These are phyloP conservation scores for Crocidura indochinensis DNA, from an alignment of 2,797 vertebrate genomes.

Conservation along the genomic window DNA sequence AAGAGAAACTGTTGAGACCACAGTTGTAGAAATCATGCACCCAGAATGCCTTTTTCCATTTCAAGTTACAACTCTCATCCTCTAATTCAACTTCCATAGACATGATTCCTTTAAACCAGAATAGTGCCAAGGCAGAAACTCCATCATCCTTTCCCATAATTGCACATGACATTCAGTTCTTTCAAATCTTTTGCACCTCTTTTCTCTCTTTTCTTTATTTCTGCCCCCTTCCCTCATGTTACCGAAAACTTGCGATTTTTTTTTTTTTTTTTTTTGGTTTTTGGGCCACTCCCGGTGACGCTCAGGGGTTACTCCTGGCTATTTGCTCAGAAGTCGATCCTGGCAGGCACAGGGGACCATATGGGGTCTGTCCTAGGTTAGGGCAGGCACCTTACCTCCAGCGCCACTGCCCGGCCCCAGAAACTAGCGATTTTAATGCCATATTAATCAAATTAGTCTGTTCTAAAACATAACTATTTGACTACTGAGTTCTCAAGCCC, in stretches of 20 bases:
- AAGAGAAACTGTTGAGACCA: not conserved
- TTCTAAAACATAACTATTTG: not conserved
- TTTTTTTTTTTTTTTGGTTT: too few relatives aligned
- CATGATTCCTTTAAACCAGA: not conserved
- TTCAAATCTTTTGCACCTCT: not conserved
- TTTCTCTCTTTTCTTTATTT: not conserved
- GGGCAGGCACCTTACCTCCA: too few relatives aligned
- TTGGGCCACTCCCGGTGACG: too few relatives aligned
- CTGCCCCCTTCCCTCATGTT: not conserved
- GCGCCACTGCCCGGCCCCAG: too few relatives aligned
- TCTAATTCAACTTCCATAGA: not conserved
- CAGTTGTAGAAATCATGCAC: not conserved
- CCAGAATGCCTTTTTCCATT: not conserved
- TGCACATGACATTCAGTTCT: not conserved
- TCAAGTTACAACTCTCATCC: not conserved
- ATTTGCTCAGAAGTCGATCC: too few relatives aligned
- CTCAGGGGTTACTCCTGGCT: too few relatives aligned
- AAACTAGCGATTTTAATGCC: not conserved
- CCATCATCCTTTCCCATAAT: not conserved
- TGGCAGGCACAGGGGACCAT: too few relatives aligned
- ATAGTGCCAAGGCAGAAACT: not conserved
- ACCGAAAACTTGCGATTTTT: not conserved
- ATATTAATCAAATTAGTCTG: too few relatives aligned
- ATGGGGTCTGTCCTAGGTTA: too few relatives aligned
- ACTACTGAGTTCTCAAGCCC: constrained; percentile 21